phyloP scores from a whole-genome alignment of 1,140 invertebrate genomes.

The Homalodisca vitripennis region DNA sequence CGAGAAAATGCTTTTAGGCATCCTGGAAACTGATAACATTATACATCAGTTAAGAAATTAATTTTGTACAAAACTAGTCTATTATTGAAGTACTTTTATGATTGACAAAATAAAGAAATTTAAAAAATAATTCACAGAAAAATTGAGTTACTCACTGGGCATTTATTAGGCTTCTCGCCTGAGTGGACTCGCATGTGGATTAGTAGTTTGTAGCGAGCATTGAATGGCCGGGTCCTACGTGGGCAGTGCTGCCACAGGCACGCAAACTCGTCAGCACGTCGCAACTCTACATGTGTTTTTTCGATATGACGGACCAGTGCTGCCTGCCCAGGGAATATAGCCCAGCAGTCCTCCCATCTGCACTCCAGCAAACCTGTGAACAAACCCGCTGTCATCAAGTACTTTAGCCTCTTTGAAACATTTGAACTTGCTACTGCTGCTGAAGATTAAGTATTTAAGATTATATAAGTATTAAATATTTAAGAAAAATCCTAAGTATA shows the following conservation, averaged over 20 bases:
- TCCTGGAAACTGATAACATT: slow-evolving; percentile 85
- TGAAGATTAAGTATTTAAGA: too few relatives aligned
- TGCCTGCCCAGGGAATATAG: slow-evolving; percentile 72
- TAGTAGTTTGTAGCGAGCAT: slow-evolving; percentile 93
- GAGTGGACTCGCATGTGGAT: slow-evolving; percentile 97
- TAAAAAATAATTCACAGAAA: background rate
- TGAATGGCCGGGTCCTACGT: slow-evolving; percentile 82
- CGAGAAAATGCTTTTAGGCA: slow-evolving; percentile 94
- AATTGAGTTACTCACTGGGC: slow-evolving; percentile 88
- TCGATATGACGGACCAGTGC: slow-evolving; percentile 89
- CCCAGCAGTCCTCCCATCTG: slow-evolving; percentile 83
- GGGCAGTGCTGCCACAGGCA: slow-evolving; percentile 91
- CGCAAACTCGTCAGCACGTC: slow-evolving; percentile 74
- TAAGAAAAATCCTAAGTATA: too few relatives aligned
- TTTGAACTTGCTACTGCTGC: too few relatives aligned
- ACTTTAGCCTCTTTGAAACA: too few relatives aligned
- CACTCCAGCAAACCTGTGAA: slow-evolving; percentile 57
- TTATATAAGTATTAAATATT: too few relatives aligned
- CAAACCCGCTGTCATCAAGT: too few relatives aligned
- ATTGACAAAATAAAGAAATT: background rate
- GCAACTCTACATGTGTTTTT: slow-evolving; percentile 77
- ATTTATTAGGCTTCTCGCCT: slow-evolving; percentile 95
- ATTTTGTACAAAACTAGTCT: background rate
- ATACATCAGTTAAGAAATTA: background rate
- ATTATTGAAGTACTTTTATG: background rate